phyloP scores from a whole-genome alignment of 2,888 invertebrate species.

The Noctua janthina region DNA sequence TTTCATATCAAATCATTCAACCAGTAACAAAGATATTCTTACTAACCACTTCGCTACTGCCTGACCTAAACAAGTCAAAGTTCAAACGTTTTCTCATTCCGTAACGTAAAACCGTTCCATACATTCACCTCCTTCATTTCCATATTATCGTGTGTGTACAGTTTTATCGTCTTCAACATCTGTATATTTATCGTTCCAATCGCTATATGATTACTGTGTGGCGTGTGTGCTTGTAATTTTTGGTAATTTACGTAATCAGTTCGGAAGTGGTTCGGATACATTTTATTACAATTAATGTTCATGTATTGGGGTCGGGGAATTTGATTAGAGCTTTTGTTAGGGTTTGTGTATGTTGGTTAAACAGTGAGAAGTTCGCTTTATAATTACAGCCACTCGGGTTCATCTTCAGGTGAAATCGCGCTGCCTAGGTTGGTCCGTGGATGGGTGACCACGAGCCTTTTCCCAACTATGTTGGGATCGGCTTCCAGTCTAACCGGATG shows the following conservation, averaged over 20 bases:
- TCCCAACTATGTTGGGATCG: too few relatives aligned
- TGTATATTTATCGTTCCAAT: conserved; percentile 59
- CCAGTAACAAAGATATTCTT: background rate
- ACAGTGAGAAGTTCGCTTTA: background rate
- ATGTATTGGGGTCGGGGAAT: conserved; percentile 60
- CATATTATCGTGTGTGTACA: conserved; percentile 63
- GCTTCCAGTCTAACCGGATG: too few relatives aligned
- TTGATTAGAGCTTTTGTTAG: conserved; percentile 37
- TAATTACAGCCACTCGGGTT: background rate
- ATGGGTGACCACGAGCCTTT: too few relatives aligned
- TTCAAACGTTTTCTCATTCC: conserved; percentile 52
- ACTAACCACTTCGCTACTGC: background rate
- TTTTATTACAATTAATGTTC: conserved; percentile 66
- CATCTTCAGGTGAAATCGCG: too few relatives aligned
- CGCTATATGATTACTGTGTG: conserved; percentile 64
- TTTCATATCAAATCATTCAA: background rate
- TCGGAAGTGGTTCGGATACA: conserved; percentile 64
- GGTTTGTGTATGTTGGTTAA: background rate
- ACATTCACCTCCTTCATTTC: conserved; percentile 56
- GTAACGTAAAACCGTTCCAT: conserved; percentile 34
- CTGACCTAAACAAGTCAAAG: conserved; percentile 41
- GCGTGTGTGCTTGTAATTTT: conserved; percentile 68
- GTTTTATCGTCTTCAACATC: conserved; percentile 61
- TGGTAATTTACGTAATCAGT: conserved; percentile 62
- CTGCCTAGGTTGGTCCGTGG: too few relatives aligned